These are phyloP conservation scores for Drosophila demipolita DNA, from an alignment of 2,888 invertebrate species.

Conservation along the genomic window DNA sequence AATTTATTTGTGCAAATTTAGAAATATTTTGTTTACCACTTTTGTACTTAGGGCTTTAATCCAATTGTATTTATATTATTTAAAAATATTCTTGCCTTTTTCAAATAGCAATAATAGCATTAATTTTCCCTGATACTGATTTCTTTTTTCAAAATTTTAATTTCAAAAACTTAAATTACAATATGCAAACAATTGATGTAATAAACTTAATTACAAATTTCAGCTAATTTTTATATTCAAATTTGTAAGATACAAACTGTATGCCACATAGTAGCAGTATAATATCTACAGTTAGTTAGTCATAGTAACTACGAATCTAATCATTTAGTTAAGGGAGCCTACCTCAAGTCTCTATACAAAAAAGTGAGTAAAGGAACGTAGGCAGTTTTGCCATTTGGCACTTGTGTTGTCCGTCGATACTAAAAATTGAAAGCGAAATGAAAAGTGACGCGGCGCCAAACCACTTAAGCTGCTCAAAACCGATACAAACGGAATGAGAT, in stretches of 20 bases:
- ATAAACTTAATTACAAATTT: not conserved
- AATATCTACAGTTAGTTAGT: too few relatives aligned
- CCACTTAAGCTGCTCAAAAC: slow-evolving; percentile 74
- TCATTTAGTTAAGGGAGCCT: not conserved
- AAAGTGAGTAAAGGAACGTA: too few relatives aligned
- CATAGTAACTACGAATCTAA: not conserved
- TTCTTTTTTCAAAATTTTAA: not conserved
- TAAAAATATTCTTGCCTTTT: too few relatives aligned
- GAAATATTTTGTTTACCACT: not conserved
- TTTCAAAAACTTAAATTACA: not conserved
- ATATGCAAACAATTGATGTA: not conserved
- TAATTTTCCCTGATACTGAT: too few relatives aligned
- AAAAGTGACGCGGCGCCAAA: slow-evolving; percentile 74
- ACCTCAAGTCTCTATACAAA: not conserved
- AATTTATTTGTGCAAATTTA: not conserved
- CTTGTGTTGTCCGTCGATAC: slow-evolving; percentile 55
- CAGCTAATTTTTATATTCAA: not conserved
- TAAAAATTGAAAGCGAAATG: slow-evolving; percentile 69
- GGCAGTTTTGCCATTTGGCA: slow-evolving; percentile 41
- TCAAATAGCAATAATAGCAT: too few relatives aligned
- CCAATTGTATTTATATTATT: not conserved
- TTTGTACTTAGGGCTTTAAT: not conserved
- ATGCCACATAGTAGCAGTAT: too few relatives aligned
- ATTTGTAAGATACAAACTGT: not conserved
- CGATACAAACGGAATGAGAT: slow-evolving; percentile 56